Conservation (phyloP, 2,113 vertebrate species). For the Trichechus manatus region DNA sequence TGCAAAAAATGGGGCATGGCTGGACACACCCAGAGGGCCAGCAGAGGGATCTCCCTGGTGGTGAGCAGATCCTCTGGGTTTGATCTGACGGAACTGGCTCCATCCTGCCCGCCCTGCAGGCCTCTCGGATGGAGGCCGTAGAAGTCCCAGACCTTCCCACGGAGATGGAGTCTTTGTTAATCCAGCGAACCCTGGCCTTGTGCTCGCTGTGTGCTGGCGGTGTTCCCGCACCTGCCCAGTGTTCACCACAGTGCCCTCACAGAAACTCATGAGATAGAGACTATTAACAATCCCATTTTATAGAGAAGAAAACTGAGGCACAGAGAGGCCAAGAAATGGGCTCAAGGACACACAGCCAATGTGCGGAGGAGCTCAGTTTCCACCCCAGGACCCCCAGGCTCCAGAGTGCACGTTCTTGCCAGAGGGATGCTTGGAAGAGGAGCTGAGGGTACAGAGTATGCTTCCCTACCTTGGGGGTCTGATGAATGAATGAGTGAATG, state of each 20-base stretch:
- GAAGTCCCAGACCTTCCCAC: not conserved
- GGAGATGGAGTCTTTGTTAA: accelerated
- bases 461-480: too few species aligned
- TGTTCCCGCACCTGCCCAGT: accelerated
- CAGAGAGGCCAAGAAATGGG: too few species aligned
- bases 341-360: not conserved
- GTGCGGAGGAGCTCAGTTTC: not conserved
- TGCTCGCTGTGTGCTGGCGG: accelerated
- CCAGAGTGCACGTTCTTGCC: not conserved
- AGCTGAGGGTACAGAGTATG: not conserved
- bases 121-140: too few species aligned
- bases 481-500: not conserved
- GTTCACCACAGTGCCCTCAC: not conserved
- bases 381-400: not conserved
- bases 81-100: not conserved
- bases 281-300: too few species aligned
- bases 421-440: not conserved
- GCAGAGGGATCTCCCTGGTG: too few species aligned
- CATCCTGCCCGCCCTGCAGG: not conserved
- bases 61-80: not conserved
- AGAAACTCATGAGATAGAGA: not conserved
- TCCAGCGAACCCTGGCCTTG: not conserved
- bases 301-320: too few species aligned
- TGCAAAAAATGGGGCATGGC: not conserved
- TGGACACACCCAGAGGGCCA: not conserved